phyloP scores from a whole-genome alignment of 2,113 vertebrate genomes.

The Laticauda colubrina region DNA sequence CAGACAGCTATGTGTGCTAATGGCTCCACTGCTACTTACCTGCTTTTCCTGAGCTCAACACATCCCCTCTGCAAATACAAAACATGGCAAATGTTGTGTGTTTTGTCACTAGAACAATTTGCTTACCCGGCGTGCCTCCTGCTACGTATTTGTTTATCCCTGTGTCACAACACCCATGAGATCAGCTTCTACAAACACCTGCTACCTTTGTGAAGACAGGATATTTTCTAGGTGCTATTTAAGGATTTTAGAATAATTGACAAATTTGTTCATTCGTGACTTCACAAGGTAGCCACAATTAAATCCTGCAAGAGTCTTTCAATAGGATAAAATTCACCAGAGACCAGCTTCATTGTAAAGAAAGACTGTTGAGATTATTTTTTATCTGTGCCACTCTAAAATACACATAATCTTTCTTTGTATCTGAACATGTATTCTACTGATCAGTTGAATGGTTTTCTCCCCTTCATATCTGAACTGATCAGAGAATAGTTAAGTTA shows the following conservation, averaged over 20 bases:
- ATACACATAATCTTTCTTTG: not conserved
- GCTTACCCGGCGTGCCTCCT: not conserved
- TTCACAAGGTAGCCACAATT: not conserved
- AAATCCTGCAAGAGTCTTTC: not conserved
- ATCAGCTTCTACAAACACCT: not conserved
- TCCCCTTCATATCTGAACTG: not conserved
- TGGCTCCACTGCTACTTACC: constrained; percentile 21
- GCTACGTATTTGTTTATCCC: constrained; percentile 4
- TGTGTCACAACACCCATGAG: too few species aligned
- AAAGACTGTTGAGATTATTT: not conserved
- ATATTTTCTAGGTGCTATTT: not conserved
- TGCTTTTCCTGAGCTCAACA: not conserved
- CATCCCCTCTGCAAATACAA: constrained; percentile 34
- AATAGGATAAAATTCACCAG: not conserved
- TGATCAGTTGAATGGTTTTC: not conserved
- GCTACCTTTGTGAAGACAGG: not conserved
- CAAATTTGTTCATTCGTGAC: not conserved
- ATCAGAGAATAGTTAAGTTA: not conserved
- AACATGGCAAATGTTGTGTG: constrained; percentile 1
- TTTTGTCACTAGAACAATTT: not conserved
- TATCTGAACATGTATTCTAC: not conserved
- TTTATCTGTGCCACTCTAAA: not conserved
- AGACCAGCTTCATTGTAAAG: not conserved
- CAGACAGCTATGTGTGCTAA: not conserved
- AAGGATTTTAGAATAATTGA: not conserved